Base-by-base conservation (phyloP, 2,888 invertebrate genomes). In the Eupeodes latifasciatus region DNA sequence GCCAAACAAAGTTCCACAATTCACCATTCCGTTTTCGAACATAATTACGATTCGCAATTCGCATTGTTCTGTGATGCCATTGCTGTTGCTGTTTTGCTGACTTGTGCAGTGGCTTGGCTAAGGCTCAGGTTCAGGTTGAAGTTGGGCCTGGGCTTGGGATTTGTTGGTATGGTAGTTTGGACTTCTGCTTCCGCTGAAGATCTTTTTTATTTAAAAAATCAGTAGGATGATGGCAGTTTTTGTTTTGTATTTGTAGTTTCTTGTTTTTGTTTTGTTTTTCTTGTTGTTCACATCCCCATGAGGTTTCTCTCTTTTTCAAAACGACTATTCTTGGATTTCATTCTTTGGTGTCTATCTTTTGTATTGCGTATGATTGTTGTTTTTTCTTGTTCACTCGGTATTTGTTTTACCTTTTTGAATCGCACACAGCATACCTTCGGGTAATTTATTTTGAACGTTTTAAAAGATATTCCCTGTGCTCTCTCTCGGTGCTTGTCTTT, bases 31-130 rank as follows among this genome's bases (percentile, higher is more conserved):
- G 85, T 80, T 84, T 84, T 81, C 77, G 85, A 88, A 88, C 81
- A 88, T 88, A 88, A 88, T 85, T 88, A 88, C 88, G 72, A 80
- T 80, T 66, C 71, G 64, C 87, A 87, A 78, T 81, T 86, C 82
- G 82, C 79, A 86, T 85, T 88, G 84, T 85, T 85, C 69, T 74
- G 61, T 77, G 84, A 61, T 77, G 16, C 49, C 51, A 11, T 27
- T 40, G 5, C 40, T 40, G 40, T 27, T 16, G 83, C 27, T 44
- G 69, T 53, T 64, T 16, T 81, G 64, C 27, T 66, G 59, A 57
- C 62, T 55, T 59, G 59, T 59, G 12, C 11, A 11, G 19, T 27
- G 14, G 6, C 40, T 40, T 40, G 40, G 40, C 40, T 40, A 2
- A 7, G 27, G 27, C 27, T 27, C 27, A 7, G 40, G 40, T 9